A percentile compares a stretch with the other conserved stretches of the same genome.
phyloP scores from a whole-genome alignment of 1,140 invertebrate species.

The Drosophila busckii region DNA sequence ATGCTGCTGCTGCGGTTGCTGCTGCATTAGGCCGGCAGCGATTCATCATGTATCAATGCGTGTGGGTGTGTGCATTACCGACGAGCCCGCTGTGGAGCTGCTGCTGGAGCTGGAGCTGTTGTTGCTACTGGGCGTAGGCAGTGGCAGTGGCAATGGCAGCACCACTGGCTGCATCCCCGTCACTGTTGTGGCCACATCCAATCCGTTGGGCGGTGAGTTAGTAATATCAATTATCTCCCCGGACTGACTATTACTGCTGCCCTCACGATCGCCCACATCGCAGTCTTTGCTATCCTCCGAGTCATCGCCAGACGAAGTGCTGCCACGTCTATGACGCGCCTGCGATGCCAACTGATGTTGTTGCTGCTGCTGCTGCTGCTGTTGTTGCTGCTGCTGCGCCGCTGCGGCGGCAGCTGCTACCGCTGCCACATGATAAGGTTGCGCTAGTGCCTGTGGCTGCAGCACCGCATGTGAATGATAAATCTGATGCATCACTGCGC shows the following conservation, averaged over 20 bases:
- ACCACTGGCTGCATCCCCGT: not conserved
- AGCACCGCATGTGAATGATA: conserved; percentile 57
- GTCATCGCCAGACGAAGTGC: conserved; percentile 74
- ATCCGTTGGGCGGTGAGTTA: conserved; percentile 50
- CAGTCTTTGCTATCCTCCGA: conserved; percentile 78
- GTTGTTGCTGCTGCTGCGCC: conserved; percentile 20
- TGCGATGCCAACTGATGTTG: conserved; percentile 23
- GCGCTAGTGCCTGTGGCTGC: conserved; percentile 44
- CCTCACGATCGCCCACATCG: conserved; percentile 42
- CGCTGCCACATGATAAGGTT: conserved; percentile 41
- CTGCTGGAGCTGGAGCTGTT: conserved; percentile 26
- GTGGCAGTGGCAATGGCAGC: conserved; percentile 6
- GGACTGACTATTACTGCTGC: conserved; percentile 10
- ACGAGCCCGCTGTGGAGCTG: conserved; percentile 59
- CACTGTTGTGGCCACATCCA: conserved; percentile 16
- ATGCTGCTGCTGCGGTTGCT: conserved; percentile 37
- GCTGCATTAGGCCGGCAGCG: conserved; percentile 73
- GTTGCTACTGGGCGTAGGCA: not conserved
- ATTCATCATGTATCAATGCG: conserved; percentile 78
- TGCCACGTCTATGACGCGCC: conserved; percentile 62
- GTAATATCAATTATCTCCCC: conserved; percentile 57
- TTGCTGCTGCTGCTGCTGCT: conserved; percentile 17
- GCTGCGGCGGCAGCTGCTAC: conserved; percentile 30
- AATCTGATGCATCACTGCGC: conserved; percentile 53
- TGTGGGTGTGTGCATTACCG: conserved; percentile 74